These are phyloP conservation scores for Drosophila bipectinata DNA, from an alignment of 1,140 invertebrate genomes.

Conservation along the genomic window DNA sequence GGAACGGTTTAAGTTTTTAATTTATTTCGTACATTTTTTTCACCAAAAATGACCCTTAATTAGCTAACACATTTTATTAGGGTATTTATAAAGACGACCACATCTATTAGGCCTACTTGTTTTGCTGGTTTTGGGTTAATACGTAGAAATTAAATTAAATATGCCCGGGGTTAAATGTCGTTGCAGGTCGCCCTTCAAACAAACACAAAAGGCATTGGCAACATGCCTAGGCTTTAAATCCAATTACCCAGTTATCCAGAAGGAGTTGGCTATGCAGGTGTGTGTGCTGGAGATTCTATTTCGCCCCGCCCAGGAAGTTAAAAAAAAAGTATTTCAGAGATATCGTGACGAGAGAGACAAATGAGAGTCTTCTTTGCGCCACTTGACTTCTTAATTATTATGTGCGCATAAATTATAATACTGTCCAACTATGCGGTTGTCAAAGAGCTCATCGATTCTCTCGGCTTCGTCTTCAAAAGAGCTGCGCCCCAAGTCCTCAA, in stretches of 20 bases:
- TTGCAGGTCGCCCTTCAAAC: constrained; percentile 34
- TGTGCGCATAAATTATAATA: constrained; percentile 59
- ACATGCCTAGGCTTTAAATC: constrained; percentile 58
- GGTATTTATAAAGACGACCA: background rate
- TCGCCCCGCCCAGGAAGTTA: background rate
- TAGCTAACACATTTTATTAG: background rate
- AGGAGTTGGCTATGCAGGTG: constrained; percentile 11
- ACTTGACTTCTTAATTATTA: constrained; percentile 75
- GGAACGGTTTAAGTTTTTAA: too few relatives aligned
- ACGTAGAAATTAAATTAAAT: constrained; percentile 79
- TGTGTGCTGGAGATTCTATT: constrained; percentile 29
- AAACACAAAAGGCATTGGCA: constrained; percentile 44
- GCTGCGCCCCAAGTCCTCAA: constrained; percentile 23
- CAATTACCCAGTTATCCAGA: constrained; percentile 53
- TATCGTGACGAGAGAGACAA: background rate
- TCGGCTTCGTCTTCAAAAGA: constrained; percentile 40
- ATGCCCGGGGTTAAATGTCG: constrained; percentile 65
- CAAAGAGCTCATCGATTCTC: constrained; percentile 53
- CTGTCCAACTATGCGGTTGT: constrained; percentile 43
- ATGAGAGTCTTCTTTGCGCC: constrained; percentile 12
- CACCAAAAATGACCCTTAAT: too few relatives aligned
- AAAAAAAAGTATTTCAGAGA: constrained; percentile 6
- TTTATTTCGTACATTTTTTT: too few relatives aligned
- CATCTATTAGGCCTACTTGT: background rate
- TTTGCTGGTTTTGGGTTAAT: constrained; percentile 71